Evolutionary conservation across 2,888 invertebrate genomes (phyloP).

Genomic region (Autographa pulchrina): DNA sequence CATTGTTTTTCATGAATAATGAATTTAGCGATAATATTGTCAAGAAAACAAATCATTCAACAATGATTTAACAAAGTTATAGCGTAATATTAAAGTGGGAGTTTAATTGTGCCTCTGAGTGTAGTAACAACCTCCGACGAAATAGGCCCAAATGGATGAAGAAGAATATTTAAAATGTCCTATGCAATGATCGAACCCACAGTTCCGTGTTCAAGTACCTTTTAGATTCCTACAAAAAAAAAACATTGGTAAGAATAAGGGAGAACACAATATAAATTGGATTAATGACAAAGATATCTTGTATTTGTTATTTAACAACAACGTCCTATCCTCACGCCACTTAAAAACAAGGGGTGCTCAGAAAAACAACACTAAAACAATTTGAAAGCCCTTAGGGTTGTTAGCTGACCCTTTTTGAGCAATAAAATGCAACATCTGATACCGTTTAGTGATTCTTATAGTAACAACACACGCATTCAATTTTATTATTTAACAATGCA

Average conservation of each 20-base stretch:
- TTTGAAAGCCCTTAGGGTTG: conserved; percentile 32
- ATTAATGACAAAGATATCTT: conserved; percentile 11
- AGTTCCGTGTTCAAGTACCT: too few species aligned
- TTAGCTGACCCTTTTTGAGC: conserved; percentile 38
- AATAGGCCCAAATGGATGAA: too few species aligned
- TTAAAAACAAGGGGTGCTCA: neutral
- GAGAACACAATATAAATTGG: neutral
- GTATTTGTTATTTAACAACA: conserved; percentile 27
- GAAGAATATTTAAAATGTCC: too few species aligned
- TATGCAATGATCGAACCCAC: too few species aligned
- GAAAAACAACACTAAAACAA: conserved; percentile 20
- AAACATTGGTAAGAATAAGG: neutral
- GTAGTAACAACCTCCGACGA: too few species aligned
- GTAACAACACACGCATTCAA: conserved; percentile 40
- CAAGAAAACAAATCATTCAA: too few species aligned
- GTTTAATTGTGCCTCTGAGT: too few species aligned
- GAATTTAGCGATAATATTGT: too few species aligned
- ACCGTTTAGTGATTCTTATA: conserved; percentile 52
- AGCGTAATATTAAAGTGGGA: too few species aligned
- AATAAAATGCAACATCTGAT: conserved; percentile 54
- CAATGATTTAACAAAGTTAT: too few species aligned
- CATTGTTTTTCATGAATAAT: too few species aligned
- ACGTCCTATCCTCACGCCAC: conserved; percentile 33
- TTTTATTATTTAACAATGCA: conserved; percentile 18
- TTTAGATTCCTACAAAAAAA: neutral